Evolutionary conservation across 2,797 vertebrate species (phyloP), one percentile per base, ranked within the genome.

Genomic region (Etheostoma perlongum): DNA sequence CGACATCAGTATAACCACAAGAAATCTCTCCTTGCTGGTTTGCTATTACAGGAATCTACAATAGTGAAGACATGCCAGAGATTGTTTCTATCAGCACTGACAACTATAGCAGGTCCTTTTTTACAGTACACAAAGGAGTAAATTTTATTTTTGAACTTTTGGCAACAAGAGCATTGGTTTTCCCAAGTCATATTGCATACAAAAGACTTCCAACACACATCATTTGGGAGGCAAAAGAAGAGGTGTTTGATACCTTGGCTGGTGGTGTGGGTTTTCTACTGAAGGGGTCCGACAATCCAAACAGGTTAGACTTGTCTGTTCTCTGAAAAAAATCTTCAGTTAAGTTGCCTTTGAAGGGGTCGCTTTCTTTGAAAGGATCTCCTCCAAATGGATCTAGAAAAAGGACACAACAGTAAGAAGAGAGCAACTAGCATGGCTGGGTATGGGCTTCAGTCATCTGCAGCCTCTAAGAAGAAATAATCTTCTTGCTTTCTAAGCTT

Each of bases 291-390:
- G 96, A 95, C 21, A 91, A 91, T 81, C 94, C 95, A 89, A 99
- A 99, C 0, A 95, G 90, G 86, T 98, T 96, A 0, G 93, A 90
- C 92, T 96, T 96, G 79, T 92, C 93, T 2, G 93, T 91, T 61
- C 95, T 97, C 91, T 96, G 97, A 85, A 97, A 97, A 76, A 97
- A 97, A 88, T 98, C 96, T 0, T 97, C 96, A 1, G 96, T 83
- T 53, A 93, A 90, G 9, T 88, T 76, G 11, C 89, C 89, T 84
- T 89, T 92, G 85, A 96, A 96, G 4, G 93, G 94, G 72, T 95
- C 94, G 0, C 67, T 94, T 73, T 95, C 94, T 90, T 91, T 95
- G 78, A 96, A 96, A 21, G 95, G 95, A 78, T 98, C 96, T 52
- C 90, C 95, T 40, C 91, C 96, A 86, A 99, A 99, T 0, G 97